Conservation (phyloP, 2,888 invertebrate genomes). For the Rhingia campestris region DNA sequence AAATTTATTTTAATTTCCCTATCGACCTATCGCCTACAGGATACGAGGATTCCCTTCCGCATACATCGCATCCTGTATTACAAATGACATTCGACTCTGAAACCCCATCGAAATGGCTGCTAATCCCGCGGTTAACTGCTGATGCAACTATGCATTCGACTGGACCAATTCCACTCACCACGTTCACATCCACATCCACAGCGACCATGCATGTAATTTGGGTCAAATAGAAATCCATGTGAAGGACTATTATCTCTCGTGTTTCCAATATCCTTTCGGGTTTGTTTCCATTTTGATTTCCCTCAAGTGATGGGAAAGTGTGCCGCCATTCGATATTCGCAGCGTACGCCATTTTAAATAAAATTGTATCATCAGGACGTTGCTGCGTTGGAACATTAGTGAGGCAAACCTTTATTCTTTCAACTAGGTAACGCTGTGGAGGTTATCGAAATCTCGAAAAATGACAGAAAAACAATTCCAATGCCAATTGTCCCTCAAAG, state of each 20-base stretch:
- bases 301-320: slow-evolving; percentile 7
- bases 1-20: slow-evolving; percentile 4
- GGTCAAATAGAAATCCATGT: slow-evolving; percentile 19
- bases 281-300: slow-evolving; percentile 26
- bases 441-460: too few relatives aligned
- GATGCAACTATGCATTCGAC: neutral
- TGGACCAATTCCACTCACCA: neutral
- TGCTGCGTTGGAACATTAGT: slow-evolving; percentile 15
- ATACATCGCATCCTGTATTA: neutral
- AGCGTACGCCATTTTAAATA: neutral
- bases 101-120: neutral
- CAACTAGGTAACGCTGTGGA: neutral
- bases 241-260: neutral
- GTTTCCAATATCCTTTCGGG: slow-evolving; percentile 4
- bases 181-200: neutral
- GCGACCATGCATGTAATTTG: neutral
- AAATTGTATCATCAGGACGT: neutral
- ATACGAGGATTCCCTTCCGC: neutral
- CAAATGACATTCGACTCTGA: neutral
- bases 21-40: neutral
- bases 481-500: neutral
- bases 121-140: too few relatives aligned
- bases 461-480: too few relatives aligned
- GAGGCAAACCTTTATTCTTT: slow-evolving; percentile 19
- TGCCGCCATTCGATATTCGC: slow-evolving; percentile 3